Conservation (phyloP, 2,113 vertebrate species). For the Acinonyx jubatus region DNA sequence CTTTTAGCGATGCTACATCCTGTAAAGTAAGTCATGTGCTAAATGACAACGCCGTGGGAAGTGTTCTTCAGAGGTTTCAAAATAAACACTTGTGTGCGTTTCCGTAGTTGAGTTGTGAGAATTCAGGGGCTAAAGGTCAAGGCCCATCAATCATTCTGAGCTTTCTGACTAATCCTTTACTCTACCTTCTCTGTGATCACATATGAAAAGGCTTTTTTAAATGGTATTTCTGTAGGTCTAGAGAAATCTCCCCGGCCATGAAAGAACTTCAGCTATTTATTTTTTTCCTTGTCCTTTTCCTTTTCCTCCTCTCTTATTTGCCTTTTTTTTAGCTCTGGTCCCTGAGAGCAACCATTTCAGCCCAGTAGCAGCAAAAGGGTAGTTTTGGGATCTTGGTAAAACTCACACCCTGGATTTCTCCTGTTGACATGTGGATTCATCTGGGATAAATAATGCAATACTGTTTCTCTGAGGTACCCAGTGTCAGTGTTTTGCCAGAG, state of each 20-base stretch:
- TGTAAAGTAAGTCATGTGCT: slow-evolving; percentile 55
- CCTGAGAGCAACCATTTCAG: slow-evolving; percentile 51
- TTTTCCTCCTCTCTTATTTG: slow-evolving; percentile 57
- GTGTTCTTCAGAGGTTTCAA: slow-evolving; percentile 66
- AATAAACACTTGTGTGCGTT: slow-evolving; percentile 67
- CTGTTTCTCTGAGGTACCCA: neutral
- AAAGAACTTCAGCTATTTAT: slow-evolving; percentile 56
- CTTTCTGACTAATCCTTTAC: slow-evolving; percentile 49
- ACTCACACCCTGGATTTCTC: neutral
- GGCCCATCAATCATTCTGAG: slow-evolving; percentile 58
- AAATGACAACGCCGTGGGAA: slow-evolving; percentile 63
- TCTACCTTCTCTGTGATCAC: slow-evolving; percentile 30
- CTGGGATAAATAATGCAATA: neutral
- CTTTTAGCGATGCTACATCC: neutral
- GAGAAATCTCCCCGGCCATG: slow-evolving; percentile 18
- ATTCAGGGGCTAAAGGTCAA: slow-evolving; percentile 47
- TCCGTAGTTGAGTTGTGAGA: slow-evolving; percentile 67
- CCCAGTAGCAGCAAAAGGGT: neutral
- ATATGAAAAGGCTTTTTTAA: slow-evolving; percentile 49
- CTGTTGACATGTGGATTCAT: neutral
- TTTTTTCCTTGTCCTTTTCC: neutral
- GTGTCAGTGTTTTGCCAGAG: neutral
- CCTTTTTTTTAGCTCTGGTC: slow-evolving; percentile 66
- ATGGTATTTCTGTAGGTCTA: slow-evolving; percentile 45
- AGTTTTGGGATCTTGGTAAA: slow-evolving; percentile 11